phyloP scores from a whole-genome alignment of 2,113 vertebrate genomes.

The Petaurus breviceps region DNA sequence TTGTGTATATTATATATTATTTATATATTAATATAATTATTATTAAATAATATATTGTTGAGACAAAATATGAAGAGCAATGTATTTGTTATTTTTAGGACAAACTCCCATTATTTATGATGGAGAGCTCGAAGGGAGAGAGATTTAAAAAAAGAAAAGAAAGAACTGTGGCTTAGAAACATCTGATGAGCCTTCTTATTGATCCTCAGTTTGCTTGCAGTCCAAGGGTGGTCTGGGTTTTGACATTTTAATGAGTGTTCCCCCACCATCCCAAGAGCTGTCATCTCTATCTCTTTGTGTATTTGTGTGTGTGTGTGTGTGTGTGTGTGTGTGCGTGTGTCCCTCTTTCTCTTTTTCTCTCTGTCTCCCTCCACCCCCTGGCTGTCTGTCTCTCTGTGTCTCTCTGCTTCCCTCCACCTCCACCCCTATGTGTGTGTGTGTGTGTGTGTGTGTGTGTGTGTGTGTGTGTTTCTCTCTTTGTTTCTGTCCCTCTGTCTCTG shows the following conservation, averaged over 20 bases:
- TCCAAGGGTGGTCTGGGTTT: background rate
- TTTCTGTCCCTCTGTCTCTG: background rate
- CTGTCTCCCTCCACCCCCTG: no score
- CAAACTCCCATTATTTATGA: background rate
- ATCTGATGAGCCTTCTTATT: background rate
- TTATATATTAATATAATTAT: no score
- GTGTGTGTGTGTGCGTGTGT: no score
- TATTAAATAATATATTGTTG: background rate
- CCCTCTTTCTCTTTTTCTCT: background rate
- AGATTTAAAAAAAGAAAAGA: no score
- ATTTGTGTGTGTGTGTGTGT: no score
- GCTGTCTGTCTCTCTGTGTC: no score
- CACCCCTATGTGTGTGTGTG: no score
- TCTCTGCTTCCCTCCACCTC: background rate
- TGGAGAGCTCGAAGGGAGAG: no score
- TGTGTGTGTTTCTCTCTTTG: background rate
- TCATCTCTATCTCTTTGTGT: background rate
- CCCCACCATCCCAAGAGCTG: background rate
- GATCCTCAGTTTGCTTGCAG: background rate
- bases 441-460: no score
- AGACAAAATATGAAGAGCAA: background rate
- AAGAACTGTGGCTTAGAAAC: background rate
- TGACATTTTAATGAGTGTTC: background rate
- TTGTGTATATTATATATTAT: no score
- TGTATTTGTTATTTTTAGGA: background rate